Evolutionary conservation across 2,888 invertebrate genomes (phyloP), one percentile per base, ranked within the genome.

Genomic region (Asteroscopus sphinx): DNA sequence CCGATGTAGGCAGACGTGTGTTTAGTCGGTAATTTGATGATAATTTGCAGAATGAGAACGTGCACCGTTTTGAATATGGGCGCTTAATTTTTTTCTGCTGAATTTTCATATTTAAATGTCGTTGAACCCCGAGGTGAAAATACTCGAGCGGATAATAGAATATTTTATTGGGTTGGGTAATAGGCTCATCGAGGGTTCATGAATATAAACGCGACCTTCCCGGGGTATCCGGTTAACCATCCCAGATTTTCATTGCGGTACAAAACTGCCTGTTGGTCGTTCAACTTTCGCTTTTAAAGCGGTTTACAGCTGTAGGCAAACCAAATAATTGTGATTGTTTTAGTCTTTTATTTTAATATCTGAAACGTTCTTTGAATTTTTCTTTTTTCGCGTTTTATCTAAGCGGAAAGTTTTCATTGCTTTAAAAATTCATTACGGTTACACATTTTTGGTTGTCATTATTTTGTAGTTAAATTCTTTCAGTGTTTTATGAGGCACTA

Each of bases 1-100:
- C 79, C 79, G 77, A 68, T 75, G 82, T 57, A 75, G 64, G 65
- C 80, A 85, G 85, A 88, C 88, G 85, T 87, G 82, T 89, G 77
- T 85, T 90, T 90, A 88, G 79, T 53, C 62, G 57, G 77, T 84
- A 89, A 89, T 89, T 90, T 83, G 77, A 67, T 65, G 65, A 72
- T 86, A 82, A 88, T 89, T 87, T 83, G 83, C 79, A 67, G 81
- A 84, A 80, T 82, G 65, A 80, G 76, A 69, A 72, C 73, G 75
- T 65, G 68, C 61, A 55, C 61, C 65, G 73, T 73, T 79, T 63
- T 46, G 46, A 72, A 72, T 72, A 64, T 68, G 16, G 28, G 15
- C 66, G 58, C 67, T 76, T 51, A 37, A 62, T 52, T 56, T 61
- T 77, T 62, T 77, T 80, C 76, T 61, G 68, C 77, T 77, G 68